A percentile compares a stretch with the other conserved stretches of the same genome.
phyloP scores from a whole-genome alignment of 1,140 invertebrate genomes.

The Gonioctena quinquepunctata region DNA sequence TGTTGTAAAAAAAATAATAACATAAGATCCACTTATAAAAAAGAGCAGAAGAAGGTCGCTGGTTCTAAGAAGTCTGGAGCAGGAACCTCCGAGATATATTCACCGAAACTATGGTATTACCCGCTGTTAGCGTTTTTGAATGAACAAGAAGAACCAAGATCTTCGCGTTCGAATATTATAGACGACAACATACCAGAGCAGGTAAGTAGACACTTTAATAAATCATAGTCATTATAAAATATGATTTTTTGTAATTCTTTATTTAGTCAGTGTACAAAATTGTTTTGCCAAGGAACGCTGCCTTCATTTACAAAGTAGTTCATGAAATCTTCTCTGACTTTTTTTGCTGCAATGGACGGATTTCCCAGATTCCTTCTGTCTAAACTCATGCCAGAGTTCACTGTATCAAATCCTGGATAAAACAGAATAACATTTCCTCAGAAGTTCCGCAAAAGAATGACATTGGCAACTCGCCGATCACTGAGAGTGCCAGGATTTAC shows the following conservation, averaged over 20 bases:
- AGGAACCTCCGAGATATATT: not conserved
- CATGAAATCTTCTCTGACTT: conserved; percentile 12
- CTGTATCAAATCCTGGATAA: conserved; percentile 1
- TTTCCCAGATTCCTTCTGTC: not conserved
- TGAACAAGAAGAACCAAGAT: not conserved
- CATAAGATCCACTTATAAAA: not conserved
- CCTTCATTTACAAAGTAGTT: conserved; percentile 14
- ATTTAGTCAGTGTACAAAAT: not conserved
- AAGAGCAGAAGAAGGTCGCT: not conserved
- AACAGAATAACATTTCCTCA: too few species aligned
- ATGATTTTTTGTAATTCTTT: not conserved
- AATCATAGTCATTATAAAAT: too few species aligned
- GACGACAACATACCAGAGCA: not conserved
- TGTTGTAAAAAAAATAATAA: not conserved
- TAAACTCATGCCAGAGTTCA: not conserved
- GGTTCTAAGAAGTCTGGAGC: not conserved
- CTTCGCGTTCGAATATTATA: not conserved
- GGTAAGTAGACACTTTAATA: too few species aligned
- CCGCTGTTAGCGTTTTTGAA: not conserved
- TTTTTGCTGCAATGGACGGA: not conserved
- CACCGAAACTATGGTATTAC: not conserved
- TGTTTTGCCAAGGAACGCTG: conserved; percentile 4
- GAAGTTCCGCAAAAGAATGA: too few species aligned
- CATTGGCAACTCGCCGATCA: too few species aligned
- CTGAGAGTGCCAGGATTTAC: too few species aligned